Evolutionary conservation across 35 echinoderm and acorn worm genomes (phyloP).

Genomic region (Antedon bifida): DNA sequence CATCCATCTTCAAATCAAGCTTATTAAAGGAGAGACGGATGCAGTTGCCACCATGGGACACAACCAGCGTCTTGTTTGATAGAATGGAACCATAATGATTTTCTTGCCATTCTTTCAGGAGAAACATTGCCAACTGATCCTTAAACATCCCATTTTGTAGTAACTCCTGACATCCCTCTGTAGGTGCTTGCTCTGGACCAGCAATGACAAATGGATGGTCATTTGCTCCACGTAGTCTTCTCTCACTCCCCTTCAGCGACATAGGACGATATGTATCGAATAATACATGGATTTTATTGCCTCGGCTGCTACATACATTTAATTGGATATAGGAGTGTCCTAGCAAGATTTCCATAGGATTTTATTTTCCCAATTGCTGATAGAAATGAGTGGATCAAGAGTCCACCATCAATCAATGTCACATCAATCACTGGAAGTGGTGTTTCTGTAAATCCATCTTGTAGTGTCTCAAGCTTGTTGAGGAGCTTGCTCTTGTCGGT

Average conservation of each 20-base stretch:
- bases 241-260: constrained; percentile 36
- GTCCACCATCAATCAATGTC: background rate
- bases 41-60: constrained; percentile 36
- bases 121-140: constrained; percentile 27
- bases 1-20: constrained; percentile 8
- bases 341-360: background rate
- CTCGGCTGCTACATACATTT: constrained; percentile 8
- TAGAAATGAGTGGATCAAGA: background rate
- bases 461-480: background rate
- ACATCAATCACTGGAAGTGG: background rate
- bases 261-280: constrained; percentile 28
- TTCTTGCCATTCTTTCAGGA: constrained; percentile 38
- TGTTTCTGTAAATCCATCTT: background rate
- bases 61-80: constrained; percentile 21
- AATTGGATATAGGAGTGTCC: background rate
- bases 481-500: background rate
- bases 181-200: constrained; percentile 35
- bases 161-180: constrained; percentile 14
- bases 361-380: background rate
- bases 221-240: constrained; percentile 28
- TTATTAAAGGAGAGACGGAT: constrained; percentile 13
- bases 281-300: constrained; percentile 20
- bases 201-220: constrained; percentile 19
- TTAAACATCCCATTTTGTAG: constrained; percentile 28
- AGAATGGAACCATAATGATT: constrained; percentile 32